Percentiles rank a stretch among this genome's conserved stretches.
Conservation (phyloP, 2,797 vertebrate genomes). For the Myotis pilosus region DNA sequence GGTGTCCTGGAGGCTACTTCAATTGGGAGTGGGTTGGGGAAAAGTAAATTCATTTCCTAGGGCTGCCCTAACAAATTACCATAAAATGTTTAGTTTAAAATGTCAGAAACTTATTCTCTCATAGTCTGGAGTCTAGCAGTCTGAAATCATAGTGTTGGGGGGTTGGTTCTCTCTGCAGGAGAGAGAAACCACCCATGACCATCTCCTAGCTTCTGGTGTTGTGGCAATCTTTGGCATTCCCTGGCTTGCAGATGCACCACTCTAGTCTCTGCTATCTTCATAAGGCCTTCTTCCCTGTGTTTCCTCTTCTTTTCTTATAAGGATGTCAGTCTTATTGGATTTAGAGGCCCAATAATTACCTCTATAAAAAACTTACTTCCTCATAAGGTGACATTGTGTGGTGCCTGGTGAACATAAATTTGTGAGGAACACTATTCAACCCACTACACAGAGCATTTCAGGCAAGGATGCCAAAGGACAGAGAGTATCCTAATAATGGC, state of each 20-base stretch:
- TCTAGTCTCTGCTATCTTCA: neutral
- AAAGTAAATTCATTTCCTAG: neutral
- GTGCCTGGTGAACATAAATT: neutral
- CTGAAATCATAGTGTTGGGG: neutral
- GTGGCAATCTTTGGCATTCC: neutral
- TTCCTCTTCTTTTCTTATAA: neutral
- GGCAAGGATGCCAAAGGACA: neutral
- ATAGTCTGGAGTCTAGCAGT: neutral
- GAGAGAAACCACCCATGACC: neutral
- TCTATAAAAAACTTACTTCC: neutral
- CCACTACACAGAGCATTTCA: neutral
- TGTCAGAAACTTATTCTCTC: neutral
- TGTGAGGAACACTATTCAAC: neutral
- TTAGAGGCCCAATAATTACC: neutral
- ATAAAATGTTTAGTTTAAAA: neutral
- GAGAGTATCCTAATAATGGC: neutral
- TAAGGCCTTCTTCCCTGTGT: neutral
- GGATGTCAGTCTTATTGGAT: neutral
- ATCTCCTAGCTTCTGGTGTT: neutral
- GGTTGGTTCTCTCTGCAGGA: neutral
- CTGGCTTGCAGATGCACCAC: neutral
- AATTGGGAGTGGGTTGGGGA: accelerated
- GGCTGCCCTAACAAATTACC: neutral
- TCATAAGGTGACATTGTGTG: neutral
- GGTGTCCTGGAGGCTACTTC: neutral